Evolutionary conservation across 1,140 invertebrate genomes (phyloP).

Genomic region (Brachionus rubens): DNA sequence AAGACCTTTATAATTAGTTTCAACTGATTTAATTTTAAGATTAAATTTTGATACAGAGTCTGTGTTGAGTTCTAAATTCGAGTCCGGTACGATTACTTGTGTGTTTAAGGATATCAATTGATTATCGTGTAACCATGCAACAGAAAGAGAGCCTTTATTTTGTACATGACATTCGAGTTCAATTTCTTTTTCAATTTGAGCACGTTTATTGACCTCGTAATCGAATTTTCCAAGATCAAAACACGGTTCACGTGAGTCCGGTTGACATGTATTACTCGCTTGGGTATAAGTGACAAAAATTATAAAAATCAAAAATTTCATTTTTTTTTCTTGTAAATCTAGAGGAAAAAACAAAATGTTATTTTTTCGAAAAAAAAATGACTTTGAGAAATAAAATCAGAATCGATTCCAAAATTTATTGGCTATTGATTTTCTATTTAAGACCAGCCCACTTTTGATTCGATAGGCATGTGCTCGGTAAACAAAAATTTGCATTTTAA

Average conservation of each 20-base stretch:
- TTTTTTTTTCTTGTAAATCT: background rate
- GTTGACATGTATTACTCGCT: background rate
- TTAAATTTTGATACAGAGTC: background rate
- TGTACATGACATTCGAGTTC: constrained; percentile 36
- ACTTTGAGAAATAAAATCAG: constrained; percentile 14
- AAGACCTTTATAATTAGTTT: background rate
- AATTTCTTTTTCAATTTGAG: background rate
- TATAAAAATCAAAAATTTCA: background rate
- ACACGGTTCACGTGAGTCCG: background rate
- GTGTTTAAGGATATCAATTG: constrained; percentile 29
- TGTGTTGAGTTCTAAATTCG: constrained; percentile 3
- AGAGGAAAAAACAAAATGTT: background rate
- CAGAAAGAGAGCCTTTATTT: constrained; percentile 28
- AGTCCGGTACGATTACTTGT: constrained; percentile 13
- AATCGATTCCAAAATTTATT: constrained; percentile 33
- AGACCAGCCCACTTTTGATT: constrained; percentile 4
- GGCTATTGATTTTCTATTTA: constrained; percentile 20
- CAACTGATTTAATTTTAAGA: constrained; percentile 14
- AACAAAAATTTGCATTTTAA: no score
- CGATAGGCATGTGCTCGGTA: background rate
- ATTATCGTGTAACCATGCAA: constrained; percentile 37
- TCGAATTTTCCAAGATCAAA: background rate
- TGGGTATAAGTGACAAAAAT: background rate
- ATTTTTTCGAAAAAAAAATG: constrained; percentile 20
- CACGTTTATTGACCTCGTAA: background rate